A percentile compares a stretch with the other conserved stretches of the same genome.
Conservation (phyloP, 92 coral and sea anemone species). For the Chrysogorgia sp. region DNA sequence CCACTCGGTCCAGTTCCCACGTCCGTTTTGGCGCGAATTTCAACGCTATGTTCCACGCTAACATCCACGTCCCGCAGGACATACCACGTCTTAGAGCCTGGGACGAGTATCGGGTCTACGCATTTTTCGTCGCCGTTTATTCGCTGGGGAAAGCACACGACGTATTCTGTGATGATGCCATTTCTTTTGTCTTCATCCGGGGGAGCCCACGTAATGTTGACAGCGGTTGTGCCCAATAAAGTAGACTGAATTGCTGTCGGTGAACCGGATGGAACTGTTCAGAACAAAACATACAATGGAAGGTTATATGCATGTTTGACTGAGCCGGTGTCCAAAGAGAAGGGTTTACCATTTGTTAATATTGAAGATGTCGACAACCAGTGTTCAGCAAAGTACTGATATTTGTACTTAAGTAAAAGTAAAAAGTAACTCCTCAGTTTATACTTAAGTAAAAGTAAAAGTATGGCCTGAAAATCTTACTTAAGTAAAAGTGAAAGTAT, state of each 20-base stretch:
- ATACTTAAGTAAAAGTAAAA: too few relatives aligned
- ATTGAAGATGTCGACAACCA: too few relatives aligned
- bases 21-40: constrained; percentile 25
- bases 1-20: constrained; percentile 32
- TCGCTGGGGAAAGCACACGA: constrained; percentile 11
- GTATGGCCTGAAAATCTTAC: too few relatives aligned
- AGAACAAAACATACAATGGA: too few relatives aligned
- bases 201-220: constrained; percentile 83
- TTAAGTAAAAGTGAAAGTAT: too few relatives aligned
- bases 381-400: too few relatives aligned
- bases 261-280: constrained; percentile 23
- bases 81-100: constrained; percentile 35
- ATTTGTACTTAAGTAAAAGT: too few relatives aligned
- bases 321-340: too few relatives aligned
- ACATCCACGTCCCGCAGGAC: constrained; percentile 21
- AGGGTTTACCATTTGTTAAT: too few relatives aligned
- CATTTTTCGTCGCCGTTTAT: constrained; percentile 1
- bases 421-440: too few relatives aligned
- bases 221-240: constrained; percentile 57
- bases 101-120: constrained; percentile 3
- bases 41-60: constrained; percentile 3
- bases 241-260: constrained; percentile 5
- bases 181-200: constrained; percentile 82
- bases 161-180: constrained; percentile 71
- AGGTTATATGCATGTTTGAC: too few relatives aligned